These are phyloP conservation scores for Ceyx melanurus DNA, from an alignment of 2,113 vertebrate species.

Conservation along the genomic window DNA sequence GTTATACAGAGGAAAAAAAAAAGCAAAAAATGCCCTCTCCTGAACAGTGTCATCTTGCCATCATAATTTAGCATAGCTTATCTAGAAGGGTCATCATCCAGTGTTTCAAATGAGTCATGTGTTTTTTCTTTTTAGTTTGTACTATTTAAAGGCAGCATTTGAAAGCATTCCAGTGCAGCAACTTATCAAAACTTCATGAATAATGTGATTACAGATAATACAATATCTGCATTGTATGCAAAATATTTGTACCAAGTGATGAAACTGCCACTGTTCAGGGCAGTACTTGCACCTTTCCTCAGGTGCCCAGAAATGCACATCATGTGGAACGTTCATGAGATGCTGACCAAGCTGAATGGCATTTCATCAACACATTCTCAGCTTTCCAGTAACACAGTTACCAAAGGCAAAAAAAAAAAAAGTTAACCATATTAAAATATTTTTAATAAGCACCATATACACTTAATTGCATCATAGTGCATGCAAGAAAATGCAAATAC, in stretches of 20 bases:
- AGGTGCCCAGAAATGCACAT: background rate
- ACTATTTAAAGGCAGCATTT: slow-evolving; percentile 51
- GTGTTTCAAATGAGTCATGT: background rate
- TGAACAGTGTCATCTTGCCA: background rate
- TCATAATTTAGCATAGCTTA: background rate
- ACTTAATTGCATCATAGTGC: background rate
- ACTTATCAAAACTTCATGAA: background rate
- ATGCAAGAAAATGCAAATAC: background rate
- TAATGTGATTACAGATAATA: background rate
- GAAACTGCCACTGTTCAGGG: background rate
- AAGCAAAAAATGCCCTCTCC: background rate
- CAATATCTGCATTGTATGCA: background rate
- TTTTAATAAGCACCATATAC: background rate
- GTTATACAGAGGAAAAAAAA: background rate
- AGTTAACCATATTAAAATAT: background rate
- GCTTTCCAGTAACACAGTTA: background rate
- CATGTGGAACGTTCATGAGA: background rate
- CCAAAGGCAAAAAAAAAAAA: background rate
- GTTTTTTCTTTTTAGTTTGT: slow-evolving; percentile 1
- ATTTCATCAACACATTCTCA: background rate
- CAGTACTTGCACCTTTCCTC: background rate
- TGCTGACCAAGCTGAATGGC: background rate
- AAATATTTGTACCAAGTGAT: background rate
- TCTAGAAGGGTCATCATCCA: slow-evolving; percentile 15
- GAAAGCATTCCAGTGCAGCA: slow-evolving; percentile 41